Evolutionary conservation across 2,113 vertebrate species (phyloP), one percentile per base, ranked within the genome.

Genomic region (Crotophaga sulcirostris): DNA sequence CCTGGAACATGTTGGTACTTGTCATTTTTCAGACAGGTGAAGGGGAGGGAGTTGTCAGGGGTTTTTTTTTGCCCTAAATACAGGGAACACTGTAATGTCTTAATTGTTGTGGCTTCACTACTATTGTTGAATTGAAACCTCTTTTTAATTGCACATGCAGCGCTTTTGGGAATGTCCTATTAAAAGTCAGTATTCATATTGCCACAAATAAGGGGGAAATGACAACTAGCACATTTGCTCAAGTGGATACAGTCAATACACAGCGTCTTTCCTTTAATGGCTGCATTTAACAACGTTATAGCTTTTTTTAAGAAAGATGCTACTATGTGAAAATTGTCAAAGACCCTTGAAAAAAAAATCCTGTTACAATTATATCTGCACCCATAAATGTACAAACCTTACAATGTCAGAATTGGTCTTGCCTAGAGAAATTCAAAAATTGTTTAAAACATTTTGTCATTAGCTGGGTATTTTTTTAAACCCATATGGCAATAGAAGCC

Each of bases 371-470:
- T 82, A 31, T 16, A 47, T 78, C 34, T 34, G 33, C 23, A 74
- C 18, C 55, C 69, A 12, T 24, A 62, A 91, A 67, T 58, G 36
- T 74, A 47, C 18, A 56, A 77, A 70, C 85, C 49, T 95, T 83
- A 80, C 91, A 90, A 94, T 86, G 74, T 56, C 68, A 67, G 45
- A 63, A 33, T 89, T 93, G 55, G 29, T 68, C 84, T 93, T 83
- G 45, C 51, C 29, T 85, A 55, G 42, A 86, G 54, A 83, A 86
- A 70, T 91, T 58, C 3, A 77, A 84, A 89, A 79, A 51, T 36
- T 42, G 74, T 56, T 49, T 82, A 20, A 83, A 74, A n/a, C 19
- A 4, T 76, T 66, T 87, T 93, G 70, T 87, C 36, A 28, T 69
- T 83, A 89, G 25, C 52, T 70, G 33, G 40, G 14, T 82, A 18